Percentiles rank a stretch among this genome's conserved stretches.
phyloP scores from a whole-genome alignment of 2,797 vertebrate genomes.

The Chiroxiphia lanceolata region DNA sequence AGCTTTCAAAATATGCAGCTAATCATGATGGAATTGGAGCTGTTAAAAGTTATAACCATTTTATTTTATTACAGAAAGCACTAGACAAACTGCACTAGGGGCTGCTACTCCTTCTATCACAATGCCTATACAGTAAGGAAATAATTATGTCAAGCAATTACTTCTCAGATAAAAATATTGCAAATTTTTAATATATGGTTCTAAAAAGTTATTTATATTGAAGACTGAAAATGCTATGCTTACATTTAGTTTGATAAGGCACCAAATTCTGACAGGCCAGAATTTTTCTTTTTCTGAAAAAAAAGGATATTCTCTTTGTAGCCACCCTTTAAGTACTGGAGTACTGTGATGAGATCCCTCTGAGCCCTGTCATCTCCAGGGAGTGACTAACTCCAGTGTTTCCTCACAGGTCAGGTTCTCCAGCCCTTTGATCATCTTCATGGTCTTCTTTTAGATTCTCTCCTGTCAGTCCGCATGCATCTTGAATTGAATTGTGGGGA shows the following conservation, averaged over 20 bases:
- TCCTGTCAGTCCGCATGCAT: rapidly evolving
- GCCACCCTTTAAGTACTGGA: background rate
- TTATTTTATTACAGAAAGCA: background rate
- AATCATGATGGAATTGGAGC: constrained; percentile 13
- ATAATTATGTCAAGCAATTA: background rate
- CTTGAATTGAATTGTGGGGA: background rate
- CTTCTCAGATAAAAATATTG: background rate
- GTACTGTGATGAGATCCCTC: background rate
- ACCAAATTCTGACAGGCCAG: background rate
- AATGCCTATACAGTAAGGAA: background rate
- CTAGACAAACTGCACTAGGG: background rate
- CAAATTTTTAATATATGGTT: background rate
- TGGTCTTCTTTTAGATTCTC: background rate
- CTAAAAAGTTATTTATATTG: background rate
- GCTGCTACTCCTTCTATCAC: background rate
- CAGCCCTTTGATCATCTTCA: background rate
- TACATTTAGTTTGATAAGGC: background rate
- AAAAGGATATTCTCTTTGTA: background rate
- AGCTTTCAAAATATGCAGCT: constrained; percentile 11
- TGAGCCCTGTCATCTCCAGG: background rate
- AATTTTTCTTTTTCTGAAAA: background rate
- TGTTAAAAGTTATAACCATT: constrained; percentile 12
- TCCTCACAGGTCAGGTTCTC: background rate
- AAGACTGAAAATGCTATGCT: background rate
- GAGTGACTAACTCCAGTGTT: background rate